phyloP scores from a whole-genome alignment of 2,113 vertebrate genomes.

The Taurulus bubalis region DNA sequence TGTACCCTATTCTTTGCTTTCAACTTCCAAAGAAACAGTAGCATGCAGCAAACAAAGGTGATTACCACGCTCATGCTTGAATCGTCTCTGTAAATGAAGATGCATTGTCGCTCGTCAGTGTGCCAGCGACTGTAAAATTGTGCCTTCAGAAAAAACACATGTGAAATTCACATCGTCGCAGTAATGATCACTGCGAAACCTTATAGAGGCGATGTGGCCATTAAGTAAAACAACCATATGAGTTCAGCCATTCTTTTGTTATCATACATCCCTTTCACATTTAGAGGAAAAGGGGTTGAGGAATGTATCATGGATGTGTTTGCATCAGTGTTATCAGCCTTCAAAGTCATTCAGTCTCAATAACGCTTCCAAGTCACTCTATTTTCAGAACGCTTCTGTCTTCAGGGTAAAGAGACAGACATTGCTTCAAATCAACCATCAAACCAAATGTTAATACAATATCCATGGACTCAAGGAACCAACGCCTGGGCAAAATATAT shows the following conservation, averaged over 20 bases:
- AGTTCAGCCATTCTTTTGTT: conserved; percentile 34
- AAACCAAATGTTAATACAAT: conserved; percentile 35
- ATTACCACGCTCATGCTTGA: conserved; percentile 38
- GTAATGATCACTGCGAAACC: conserved; percentile 27
- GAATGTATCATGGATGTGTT: conserved; percentile 64
- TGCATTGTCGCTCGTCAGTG: conserved; percentile 28
- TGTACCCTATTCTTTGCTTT: conserved; percentile 38
- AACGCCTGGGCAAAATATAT: conserved; percentile 6
- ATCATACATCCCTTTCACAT: conserved; percentile 54
- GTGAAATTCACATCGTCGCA: conserved; percentile 29
- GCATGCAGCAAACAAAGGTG: conserved; percentile 41
- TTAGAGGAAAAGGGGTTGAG: conserved; percentile 47
- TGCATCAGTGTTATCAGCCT: conserved; percentile 66
- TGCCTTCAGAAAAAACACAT: conserved; percentile 37
- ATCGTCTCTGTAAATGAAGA: conserved; percentile 56
- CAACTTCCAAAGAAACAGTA: conserved; percentile 51
- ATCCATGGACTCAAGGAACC: conserved; percentile 8
- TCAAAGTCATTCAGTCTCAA: conserved; percentile 59
- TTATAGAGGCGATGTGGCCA: conserved; percentile 19
- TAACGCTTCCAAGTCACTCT: conserved; percentile 70
- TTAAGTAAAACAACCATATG: conserved; percentile 26
- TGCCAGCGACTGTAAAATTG: conserved; percentile 32
- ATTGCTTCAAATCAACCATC: conserved; percentile 44
- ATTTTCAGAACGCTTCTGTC: conserved; percentile 72
- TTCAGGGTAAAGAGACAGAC: conserved; percentile 53